Evolutionary conservation across 2,113 vertebrate genomes (phyloP).

Genomic region (Trogon surrucura): DNA sequence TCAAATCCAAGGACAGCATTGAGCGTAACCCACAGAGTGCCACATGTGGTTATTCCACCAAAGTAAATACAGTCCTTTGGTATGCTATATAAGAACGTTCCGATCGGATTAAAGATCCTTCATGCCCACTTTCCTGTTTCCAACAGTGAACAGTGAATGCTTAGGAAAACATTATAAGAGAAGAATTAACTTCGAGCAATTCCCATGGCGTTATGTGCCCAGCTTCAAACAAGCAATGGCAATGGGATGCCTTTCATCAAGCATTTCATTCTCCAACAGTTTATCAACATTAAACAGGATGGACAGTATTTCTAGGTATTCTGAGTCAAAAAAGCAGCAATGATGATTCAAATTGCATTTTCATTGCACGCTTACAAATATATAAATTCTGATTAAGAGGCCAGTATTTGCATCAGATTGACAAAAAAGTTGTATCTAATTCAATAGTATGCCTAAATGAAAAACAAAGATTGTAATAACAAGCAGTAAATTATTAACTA

Average conservation of each 20-base stretch:
- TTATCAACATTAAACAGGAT: background rate
- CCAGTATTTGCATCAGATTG: background rate
- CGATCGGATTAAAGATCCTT: slow-evolving; percentile 1
- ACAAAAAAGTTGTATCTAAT: background rate
- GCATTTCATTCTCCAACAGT: background rate
- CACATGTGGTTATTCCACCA: background rate
- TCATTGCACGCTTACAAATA: background rate
- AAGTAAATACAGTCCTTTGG: background rate
- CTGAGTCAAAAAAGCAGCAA: background rate
- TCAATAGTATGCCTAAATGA: background rate
- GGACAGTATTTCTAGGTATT: background rate
- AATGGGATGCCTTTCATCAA: background rate
- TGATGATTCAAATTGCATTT: background rate
- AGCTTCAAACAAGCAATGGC: background rate
- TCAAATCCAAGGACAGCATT: background rate
- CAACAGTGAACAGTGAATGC: background rate
- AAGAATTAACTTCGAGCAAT: background rate
- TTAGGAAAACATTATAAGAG: background rate
- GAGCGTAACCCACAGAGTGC: background rate
- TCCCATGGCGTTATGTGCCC: background rate
- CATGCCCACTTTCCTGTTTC: background rate
- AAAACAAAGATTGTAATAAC: background rate
- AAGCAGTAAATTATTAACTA: background rate
- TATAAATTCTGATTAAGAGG: background rate
- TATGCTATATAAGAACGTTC: background rate